Evolutionary conservation across 35 echinoderm and acorn worm genomes (phyloP).

Genomic region (Apostichopus parvimensis): DNA sequence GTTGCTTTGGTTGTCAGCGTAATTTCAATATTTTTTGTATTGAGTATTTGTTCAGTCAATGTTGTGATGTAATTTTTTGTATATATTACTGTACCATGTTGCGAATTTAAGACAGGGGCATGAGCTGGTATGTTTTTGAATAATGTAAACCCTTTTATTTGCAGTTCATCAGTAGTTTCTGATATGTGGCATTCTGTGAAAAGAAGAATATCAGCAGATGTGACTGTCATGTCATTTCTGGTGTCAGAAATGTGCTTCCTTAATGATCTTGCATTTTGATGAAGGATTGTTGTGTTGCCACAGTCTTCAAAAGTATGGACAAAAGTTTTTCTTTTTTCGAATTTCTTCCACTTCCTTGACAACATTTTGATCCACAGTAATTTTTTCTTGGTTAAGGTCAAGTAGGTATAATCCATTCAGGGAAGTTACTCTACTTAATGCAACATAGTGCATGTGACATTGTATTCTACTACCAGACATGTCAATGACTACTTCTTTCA

Average conservation of each 20-base stretch:
- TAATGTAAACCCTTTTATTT: constrained; percentile 34
- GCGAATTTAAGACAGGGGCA: background rate
- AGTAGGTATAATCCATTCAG: too few species aligned
- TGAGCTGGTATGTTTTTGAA: constrained; percentile 5
- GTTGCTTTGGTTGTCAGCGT: constrained; percentile 4
- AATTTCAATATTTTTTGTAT: too few species aligned
- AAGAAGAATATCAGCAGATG: constrained; percentile 36
- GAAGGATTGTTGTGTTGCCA: background rate
- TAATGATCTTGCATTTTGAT: constrained; percentile 16
- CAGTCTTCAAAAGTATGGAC: background rate
- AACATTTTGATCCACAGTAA: too few species aligned
- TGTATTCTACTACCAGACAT: constrained; percentile 4
- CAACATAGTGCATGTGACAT: background rate
- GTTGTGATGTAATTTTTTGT: background rate
- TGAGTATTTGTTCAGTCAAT: background rate
- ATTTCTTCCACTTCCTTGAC: too few species aligned
- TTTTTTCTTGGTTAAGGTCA: too few species aligned
- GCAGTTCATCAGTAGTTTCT: background rate
- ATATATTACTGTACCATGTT: constrained; percentile 21
- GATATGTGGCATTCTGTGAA: constrained; percentile 44
- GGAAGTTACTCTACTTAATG: too few species aligned
- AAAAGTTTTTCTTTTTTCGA: background rate
- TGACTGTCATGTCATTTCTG: background rate
- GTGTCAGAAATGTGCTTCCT: constrained; percentile 28
- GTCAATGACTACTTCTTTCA: constrained; percentile 19